These are phyloP conservation scores for Gopherus flavomarginatus DNA, from an alignment of 2,113 vertebrate species.

Conservation along the genomic window DNA sequence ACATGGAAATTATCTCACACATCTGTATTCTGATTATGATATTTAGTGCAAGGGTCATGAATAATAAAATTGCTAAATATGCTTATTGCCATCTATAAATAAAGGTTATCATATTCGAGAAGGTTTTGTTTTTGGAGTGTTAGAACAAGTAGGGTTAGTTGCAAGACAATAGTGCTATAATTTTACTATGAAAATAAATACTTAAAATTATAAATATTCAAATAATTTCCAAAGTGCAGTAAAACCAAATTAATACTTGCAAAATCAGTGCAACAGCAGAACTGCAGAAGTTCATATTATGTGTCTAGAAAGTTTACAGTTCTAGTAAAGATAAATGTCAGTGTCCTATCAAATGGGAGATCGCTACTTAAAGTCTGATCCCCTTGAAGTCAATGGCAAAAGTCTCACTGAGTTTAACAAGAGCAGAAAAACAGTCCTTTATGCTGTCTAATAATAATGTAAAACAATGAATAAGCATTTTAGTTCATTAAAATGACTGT, in stretches of 20 bases:
- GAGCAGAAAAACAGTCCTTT: neutral
- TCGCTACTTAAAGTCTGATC: rapidly evolving
- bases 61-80: constrained; percentile 86
- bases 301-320: constrained; percentile 43
- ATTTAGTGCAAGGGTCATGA: constrained; percentile 84
- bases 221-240: constrained; percentile 59
- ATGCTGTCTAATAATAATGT: rapidly evolving
- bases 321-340: neutral
- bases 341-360: neutral
- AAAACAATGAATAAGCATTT: neutral
- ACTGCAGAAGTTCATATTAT: constrained; percentile 5
- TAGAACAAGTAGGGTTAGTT: constrained; percentile 80
- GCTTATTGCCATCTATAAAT: constrained; percentile 85
- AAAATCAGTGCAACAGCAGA: constrained; percentile 51
- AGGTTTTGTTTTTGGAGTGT: constrained; percentile 75
- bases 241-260: constrained; percentile 52
- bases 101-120: constrained; percentile 78
- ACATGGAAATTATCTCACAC: constrained; percentile 78
- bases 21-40: constrained; percentile 85
- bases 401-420: neutral
- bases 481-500: neutral
- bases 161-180: constrained; percentile 82
- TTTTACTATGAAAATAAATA: constrained; percentile 86
- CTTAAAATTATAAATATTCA: constrained; percentile 84
- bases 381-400: rapidly evolving